Conservation (phyloP, 2,113 vertebrate genomes). For the Gymnorhina tibicen region DNA sequence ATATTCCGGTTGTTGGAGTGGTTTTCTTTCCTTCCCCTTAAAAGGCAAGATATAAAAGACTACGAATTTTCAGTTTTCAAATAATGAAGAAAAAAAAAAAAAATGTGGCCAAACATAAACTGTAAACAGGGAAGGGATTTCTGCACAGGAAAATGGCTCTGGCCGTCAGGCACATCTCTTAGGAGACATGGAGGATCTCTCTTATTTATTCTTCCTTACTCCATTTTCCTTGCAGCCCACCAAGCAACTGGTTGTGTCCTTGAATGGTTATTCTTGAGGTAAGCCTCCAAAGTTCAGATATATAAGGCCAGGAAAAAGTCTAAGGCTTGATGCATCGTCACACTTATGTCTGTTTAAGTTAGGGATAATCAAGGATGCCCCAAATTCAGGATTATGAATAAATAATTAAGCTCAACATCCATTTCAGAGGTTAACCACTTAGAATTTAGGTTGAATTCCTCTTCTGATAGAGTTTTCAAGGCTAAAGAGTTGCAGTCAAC, state of each 20-base stretch:
- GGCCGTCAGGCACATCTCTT: background rate
- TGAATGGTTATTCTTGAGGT: background rate
- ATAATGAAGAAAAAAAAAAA: background rate
- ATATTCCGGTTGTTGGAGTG: background rate
- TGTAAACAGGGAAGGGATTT: background rate
- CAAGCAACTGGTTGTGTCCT: background rate
- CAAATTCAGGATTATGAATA: background rate
- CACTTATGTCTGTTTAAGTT: background rate
- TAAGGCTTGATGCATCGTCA: background rate
- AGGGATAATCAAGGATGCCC: background rate
- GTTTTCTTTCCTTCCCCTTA: background rate
- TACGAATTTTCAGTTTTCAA: background rate
- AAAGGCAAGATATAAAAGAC: background rate
- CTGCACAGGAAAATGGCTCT: background rate
- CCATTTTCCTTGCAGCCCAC: background rate
- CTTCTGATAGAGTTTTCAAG: background rate
- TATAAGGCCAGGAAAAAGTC: background rate
- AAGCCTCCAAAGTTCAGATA: background rate
- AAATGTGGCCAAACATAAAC: background rate
- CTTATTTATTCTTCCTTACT: background rate
- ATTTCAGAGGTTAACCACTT: background rate
- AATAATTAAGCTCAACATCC: background rate
- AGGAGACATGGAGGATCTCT: background rate
- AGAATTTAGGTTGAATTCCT: background rate
- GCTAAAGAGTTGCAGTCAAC: background rate